Base-by-base conservation (phyloP, 2,113 vertebrate genomes). In the Todiramphus chloris region DNA sequence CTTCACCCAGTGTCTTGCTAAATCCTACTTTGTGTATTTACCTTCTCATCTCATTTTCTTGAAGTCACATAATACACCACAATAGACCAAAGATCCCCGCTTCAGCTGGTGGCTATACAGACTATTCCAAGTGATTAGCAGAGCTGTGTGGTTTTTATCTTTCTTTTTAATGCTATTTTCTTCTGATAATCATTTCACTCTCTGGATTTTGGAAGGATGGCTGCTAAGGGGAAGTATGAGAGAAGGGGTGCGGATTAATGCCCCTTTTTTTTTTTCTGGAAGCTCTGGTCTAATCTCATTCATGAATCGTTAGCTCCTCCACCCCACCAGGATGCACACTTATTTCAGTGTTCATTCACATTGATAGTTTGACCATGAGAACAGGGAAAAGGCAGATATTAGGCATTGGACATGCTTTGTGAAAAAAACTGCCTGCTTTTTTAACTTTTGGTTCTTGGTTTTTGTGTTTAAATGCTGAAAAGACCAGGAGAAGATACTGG, bases 31-130 rank as follows among this genome's bases (percentile, higher is more conserved):
- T 81, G 25, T 44, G 8, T 96, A 69, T 93, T 93, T 91, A 59
- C 79, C 72, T 90, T 94, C 85, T 64, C 68, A 77, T 93, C 83
- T 94, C 72, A 74, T 94, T 88, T 95, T 92, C 94, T 80, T 84
- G 35, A 96, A 93, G 81, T 93, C 79, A 44, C 50, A 56, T 87
- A 89, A 80, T 75, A n/a, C 41, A 83, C 63, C 70, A 87, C 59
- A 72, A 64, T 27, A 93, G 70, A 84, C 87, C 74, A 96, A 90
- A 94, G 70, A 82, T 89, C 67, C 46, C 17, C 50, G 44, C 37
- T 87, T 90, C 55, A 83, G 4, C n/a, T 80, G 46, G 35, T 85
- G 48, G 23, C 48, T 87, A 30, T 60, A 27, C 23, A 85, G 59
- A 72, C 73, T 73, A 63, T 82, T 81, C 44, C 63, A 75, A 86